Conservation (phyloP, 2,888 invertebrate species). For the Trissoscelio sp. region DNA sequence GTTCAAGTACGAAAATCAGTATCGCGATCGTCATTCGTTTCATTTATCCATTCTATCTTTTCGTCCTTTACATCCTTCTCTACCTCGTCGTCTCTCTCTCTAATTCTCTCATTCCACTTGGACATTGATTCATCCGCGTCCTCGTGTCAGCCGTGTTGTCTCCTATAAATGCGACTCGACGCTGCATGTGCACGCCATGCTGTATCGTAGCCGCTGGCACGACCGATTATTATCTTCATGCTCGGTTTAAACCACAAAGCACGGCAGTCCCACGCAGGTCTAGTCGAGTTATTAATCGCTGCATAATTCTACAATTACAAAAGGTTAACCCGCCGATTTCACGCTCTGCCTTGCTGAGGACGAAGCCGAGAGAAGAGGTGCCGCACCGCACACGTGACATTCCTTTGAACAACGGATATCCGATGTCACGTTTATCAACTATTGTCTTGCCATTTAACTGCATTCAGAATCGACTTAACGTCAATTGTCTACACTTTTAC, state of each 20-base stretch:
- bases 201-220: conserved; percentile 72
- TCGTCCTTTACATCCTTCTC: conserved; percentile 25
- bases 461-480: conserved; percentile 6
- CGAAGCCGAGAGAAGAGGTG: conserved; percentile 26
- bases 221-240: conserved; percentile 80
- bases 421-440: conserved; percentile 48
- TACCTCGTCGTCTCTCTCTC: conserved; percentile 55
- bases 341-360: conserved; percentile 73
- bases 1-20: conserved; percentile 58
- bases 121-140: conserved; percentile 80
- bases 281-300: conserved; percentile 80
- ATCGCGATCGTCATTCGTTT: conserved; percentile 65
- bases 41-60: conserved; percentile 63
- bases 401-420: conserved; percentile 52
- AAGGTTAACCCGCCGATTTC: conserved; percentile 79
- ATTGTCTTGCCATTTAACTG: conserved; percentile 33
- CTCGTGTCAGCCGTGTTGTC: conserved; percentile 71
- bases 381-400: conserved; percentile 53
- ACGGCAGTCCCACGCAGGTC: conserved; percentile 78
- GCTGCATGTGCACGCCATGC: conserved; percentile 64
- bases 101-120: conserved; percentile 68
- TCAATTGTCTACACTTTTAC: background rate
- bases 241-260: conserved; percentile 78
- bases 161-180: conserved; percentile 68
- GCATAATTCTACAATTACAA: conserved; percentile 79